Evolutionary conservation across 2,888 invertebrate genomes (phyloP), one percentile per base, ranked within the genome.

Genomic region (Onthophagus sagittarius): DNA sequence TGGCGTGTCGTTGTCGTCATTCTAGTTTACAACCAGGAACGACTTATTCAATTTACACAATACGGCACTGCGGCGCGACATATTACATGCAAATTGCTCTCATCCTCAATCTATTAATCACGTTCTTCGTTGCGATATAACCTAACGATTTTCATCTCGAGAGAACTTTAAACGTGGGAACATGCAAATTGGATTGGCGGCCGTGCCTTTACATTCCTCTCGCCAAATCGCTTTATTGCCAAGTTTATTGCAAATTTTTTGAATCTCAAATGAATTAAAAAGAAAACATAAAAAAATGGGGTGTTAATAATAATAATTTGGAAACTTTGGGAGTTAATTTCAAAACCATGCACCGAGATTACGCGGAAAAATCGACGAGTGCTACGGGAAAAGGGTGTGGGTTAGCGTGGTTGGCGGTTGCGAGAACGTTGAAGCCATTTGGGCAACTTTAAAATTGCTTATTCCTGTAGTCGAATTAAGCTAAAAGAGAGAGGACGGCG

Each of bases 401-500:
- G 23, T 53, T 53, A 11, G 39, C 9, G 39, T 11, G 39, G 39
- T 11, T 7, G 39, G 39, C 5, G 39, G 39, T 11, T 7, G 39
- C 39, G 39, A 11, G 39, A 53, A 11, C 39, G 39, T 11, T 53
- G 39, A 53, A 53, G 75, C 73, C 75, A 31, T 32, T 23, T 67
- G 32, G 67, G 31, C 67, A 67, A 67, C 31, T 67, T 67, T 67
- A 71, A 72, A 75, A 74, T 72, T 74, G 74, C 72, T 74, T 74
- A 72, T 72, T 74, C 74, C 76, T 76, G 78, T 78, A 74, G 75
- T 72, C 75, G 78, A 78, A 78, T 78, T 78, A 78, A 75, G 67
- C 67, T 75, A 74, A 77, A 77, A 78, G 77, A 77, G 77, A 76
- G 75, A 79, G 79, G 78, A 77, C 75, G 75, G 72, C 77, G 77